Conservation (phyloP, 2,113 vertebrate species). For the Rostratula benghalensis region DNA sequence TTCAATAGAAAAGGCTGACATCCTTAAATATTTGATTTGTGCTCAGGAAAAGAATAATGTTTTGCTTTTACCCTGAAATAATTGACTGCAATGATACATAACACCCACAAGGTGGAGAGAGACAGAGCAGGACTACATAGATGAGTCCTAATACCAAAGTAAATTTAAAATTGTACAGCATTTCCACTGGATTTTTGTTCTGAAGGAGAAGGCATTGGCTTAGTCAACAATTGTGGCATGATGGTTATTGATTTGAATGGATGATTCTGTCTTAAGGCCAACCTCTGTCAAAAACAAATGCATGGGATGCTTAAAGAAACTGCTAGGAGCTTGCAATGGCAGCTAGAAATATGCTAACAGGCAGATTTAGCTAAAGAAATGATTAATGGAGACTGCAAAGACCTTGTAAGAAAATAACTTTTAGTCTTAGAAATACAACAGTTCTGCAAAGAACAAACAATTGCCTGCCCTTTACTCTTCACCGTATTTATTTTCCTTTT, state of each 20-base stretch:
- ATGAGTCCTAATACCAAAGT: background rate
- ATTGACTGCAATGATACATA: background rate
- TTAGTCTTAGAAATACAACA: conserved; percentile 19
- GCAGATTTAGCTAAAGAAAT: conserved; percentile 44
- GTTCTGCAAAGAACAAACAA: background rate
- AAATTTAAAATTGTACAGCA: background rate
- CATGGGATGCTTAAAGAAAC: conserved; percentile 36
- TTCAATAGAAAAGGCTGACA: background rate
- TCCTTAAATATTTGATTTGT: background rate
- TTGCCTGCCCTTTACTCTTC: background rate
- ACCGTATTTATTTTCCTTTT: conserved; percentile 9
- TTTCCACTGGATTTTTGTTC: background rate
- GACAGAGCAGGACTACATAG: background rate
- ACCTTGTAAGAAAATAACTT: conserved; percentile 45
- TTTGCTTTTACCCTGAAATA: background rate
- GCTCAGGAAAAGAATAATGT: background rate
- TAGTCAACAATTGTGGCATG: conserved; percentile 46
- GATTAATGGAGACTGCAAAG: conserved; percentile 47
- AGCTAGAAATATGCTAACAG: conserved; percentile 30
- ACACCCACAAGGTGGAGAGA: conserved; percentile 23
- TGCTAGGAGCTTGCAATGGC: background rate
- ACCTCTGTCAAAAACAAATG: conserved; percentile 58
- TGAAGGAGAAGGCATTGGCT: conserved; percentile 31
- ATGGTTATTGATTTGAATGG: conserved; percentile 65
- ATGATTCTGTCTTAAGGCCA: conserved; percentile 64